Evolutionary conservation across 1,140 invertebrate genomes (phyloP).

Genomic region (Drosophila pruinosa): DNA sequence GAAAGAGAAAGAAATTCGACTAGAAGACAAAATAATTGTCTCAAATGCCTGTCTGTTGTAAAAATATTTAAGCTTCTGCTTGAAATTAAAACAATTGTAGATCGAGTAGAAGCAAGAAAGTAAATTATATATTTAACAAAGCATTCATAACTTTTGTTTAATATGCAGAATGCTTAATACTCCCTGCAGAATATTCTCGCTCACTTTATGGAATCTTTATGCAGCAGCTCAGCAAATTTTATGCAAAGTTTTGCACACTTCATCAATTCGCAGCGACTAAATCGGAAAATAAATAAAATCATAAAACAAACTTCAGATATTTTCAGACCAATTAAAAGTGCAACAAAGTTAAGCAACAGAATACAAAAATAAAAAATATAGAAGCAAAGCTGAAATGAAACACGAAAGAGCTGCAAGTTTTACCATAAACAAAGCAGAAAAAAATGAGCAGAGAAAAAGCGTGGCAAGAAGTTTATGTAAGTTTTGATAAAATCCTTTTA

Average conservation of each 20-base stretch:
- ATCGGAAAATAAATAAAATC: constrained; percentile 54
- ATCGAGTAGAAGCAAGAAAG: no score
- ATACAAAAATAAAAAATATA: background rate
- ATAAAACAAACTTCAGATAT: constrained; percentile 50
- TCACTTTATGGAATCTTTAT: background rate
- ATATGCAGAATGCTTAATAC: no score
- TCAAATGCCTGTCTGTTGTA: no score
- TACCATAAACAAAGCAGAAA: constrained; percentile 8
- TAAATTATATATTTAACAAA: no score
- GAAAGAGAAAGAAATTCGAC: no score
- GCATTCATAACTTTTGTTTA: no score
- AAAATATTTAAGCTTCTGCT: no score
- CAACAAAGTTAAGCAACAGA: constrained; percentile 48
- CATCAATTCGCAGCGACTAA: constrained; percentile 39
- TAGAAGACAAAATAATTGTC: no score
- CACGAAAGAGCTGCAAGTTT: constrained; percentile 27
- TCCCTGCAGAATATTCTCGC: background rate
- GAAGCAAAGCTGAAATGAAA: background rate
- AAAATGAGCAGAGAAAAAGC: background rate
- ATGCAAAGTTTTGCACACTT: constrained; percentile 29
- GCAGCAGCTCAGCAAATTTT: background rate
- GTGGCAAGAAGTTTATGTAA: background rate
- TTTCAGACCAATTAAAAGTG: constrained; percentile 71
- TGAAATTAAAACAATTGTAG: no score
- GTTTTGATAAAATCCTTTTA: constrained; percentile 51